Conservation (phyloP, 1,140 invertebrate genomes). For the Cecropterus lyciades region DNA sequence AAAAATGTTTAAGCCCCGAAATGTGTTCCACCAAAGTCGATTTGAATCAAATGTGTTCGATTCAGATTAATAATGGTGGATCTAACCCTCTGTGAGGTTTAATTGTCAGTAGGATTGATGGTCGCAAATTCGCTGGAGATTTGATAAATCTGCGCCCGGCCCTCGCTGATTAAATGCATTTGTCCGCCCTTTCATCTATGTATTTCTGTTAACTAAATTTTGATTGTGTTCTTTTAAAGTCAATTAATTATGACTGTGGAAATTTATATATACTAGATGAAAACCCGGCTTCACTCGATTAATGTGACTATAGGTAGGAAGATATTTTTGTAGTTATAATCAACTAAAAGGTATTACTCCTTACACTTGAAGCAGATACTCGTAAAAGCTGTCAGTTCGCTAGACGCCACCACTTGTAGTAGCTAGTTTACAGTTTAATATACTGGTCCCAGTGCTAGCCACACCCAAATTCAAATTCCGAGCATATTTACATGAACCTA, state of each 20-base stretch:
- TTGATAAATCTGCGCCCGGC: slow-evolving; percentile 41
- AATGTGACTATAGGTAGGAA: too few species aligned
- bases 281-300: too few species aligned
- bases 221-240: not conserved
- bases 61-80: slow-evolving; percentile 24
- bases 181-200: not conserved
- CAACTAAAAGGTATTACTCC: too few species aligned
- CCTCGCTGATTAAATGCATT: slow-evolving; percentile 37
- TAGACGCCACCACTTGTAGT: too few species aligned
- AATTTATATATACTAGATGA: too few species aligned
- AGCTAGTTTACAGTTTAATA: too few species aligned
- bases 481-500: too few species aligned
- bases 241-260: not conserved
- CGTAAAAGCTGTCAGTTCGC: too few species aligned
- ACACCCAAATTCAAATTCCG: too few species aligned
- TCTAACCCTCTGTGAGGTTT: slow-evolving; percentile 21
- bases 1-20: slow-evolving; percentile 9
- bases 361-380: too few species aligned
- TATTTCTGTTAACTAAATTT: slow-evolving; percentile 2
- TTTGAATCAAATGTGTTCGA: slow-evolving; percentile 20
- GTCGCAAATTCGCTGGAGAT: slow-evolving; percentile 43
- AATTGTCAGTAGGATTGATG: slow-evolving; percentile 39
- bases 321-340: too few species aligned
- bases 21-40: not conserved
- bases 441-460: too few species aligned